phyloP scores from a whole-genome alignment of 2,888 invertebrate genomes.

The Drosophila lacicola region DNA sequence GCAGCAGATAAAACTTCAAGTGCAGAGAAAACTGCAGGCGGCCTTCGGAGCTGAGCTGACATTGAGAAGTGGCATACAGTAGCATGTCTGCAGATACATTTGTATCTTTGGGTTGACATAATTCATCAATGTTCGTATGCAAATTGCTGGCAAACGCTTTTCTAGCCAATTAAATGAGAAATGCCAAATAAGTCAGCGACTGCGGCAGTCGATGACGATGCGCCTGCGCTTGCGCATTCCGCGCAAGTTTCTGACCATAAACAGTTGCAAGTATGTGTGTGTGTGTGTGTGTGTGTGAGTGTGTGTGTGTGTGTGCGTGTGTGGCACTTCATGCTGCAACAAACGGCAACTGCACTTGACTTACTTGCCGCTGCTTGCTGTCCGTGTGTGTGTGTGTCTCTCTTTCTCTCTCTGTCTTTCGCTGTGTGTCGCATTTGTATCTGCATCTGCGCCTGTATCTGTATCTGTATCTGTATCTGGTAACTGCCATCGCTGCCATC shows the following conservation, averaged over 20 bases:
- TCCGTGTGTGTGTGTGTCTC: not conserved
- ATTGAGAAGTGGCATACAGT: slow-evolving; percentile 61
- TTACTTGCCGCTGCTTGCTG: slow-evolving; percentile 50
- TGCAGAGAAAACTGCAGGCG: slow-evolving; percentile 50
- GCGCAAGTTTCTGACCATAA: slow-evolving; percentile 63
- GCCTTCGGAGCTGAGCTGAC: slow-evolving; percentile 72
- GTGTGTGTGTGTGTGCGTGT: slow-evolving; percentile 42
- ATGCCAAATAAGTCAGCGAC: slow-evolving; percentile 59
- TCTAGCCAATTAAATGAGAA: slow-evolving; percentile 71
- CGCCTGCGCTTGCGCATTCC: slow-evolving; percentile 65
- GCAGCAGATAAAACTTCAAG: slow-evolving; percentile 59
- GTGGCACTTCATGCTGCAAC: slow-evolving; percentile 75
- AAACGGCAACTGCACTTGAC: slow-evolving; percentile 71
- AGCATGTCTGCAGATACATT: slow-evolving; percentile 15
- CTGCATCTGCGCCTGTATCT: slow-evolving; percentile 31
- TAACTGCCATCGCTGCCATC: slow-evolving; percentile 74
- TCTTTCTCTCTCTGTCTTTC: slow-evolving; percentile 10
- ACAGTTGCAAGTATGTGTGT: slow-evolving; percentile 10
- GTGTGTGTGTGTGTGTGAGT: slow-evolving; percentile 38
- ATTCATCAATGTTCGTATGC: slow-evolving; percentile 65
- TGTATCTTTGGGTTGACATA: slow-evolving; percentile 62
- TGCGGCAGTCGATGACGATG: slow-evolving; percentile 59
- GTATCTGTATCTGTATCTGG: slow-evolving; percentile 62
- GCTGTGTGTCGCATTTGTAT: slow-evolving; percentile 9
- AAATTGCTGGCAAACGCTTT: slow-evolving; percentile 57